Evolutionary conservation across 2,113 vertebrate species (phyloP), one percentile per base, ranked within the genome.

Genomic region (Rhadina sibilatrix): DNA sequence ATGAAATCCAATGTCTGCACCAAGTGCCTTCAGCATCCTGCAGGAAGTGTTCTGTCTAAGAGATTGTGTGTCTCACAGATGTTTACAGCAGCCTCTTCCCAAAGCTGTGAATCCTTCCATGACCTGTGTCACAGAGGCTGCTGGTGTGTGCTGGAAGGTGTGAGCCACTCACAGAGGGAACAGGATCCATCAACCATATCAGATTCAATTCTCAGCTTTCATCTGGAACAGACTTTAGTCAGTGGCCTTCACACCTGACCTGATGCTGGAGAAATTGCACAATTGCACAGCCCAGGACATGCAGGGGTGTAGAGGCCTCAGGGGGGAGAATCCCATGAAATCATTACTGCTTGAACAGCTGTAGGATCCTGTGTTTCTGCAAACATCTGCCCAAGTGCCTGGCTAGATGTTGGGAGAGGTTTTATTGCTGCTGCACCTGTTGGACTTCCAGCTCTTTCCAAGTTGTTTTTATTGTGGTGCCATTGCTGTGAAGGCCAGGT

Each of bases 401-500:
- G 31, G 23, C 25, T 15, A 16, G 12, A 23, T 56, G 8, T 57
- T 75, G 83, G 75, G 80, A 80, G 38, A 59, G 50, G 75, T 61
- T 90, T n/a, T 33, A 33, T 59, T 77, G 37, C 49, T 78, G 19
- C 54, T 82, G 37, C 57, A 31, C 42, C 31, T 65, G 27, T 63
- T 49, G 69, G 72, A 15, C 61, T 91, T 84, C 1, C 35, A 69
- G 35, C 66, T 64, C 40, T 35, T 76, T 59, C 42, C 27, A n/a
- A 2, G 57, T 23, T 76, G 13, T 60, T 57, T 31, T 12, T 18
- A 2, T 17, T 17, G 2, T 25, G 54, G 42, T 93, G 90, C 74
- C 14, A 6, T 44, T 44, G 42, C 54, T 77, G 30, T 35, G 76
- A n/a, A 57, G 64, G 46, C 44, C 0, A 0, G 5, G 35, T 64